These are phyloP conservation scores for Ciconia nigra DNA, from an alignment of 2,797 vertebrate genomes.

Conservation along the genomic window DNA sequence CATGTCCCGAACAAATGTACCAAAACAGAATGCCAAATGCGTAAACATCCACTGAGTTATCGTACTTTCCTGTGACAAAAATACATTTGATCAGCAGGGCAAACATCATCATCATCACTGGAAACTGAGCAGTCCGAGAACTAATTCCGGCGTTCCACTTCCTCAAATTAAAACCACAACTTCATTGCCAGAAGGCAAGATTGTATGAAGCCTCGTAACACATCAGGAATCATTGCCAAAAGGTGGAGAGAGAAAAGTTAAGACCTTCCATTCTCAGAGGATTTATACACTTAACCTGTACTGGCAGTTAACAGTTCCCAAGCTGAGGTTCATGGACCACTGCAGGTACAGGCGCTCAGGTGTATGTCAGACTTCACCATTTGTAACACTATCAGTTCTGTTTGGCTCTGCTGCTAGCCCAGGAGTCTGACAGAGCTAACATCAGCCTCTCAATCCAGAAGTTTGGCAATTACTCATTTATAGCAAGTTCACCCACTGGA, in stretches of 20 bases:
- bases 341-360: not conserved
- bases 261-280: not conserved
- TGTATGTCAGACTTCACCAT: not conserved
- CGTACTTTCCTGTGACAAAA: conserved; percentile 88
- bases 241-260: not conserved
- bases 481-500: not conserved
- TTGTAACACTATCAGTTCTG: not conserved
- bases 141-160: not conserved
- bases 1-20: conserved; percentile 95
- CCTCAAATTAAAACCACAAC: not conserved
- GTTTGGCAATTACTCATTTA: not conserved
- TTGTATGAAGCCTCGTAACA: not conserved
- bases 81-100: not conserved
- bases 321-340: not conserved
- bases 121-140: not conserved
- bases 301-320: not conserved
- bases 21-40: conserved; percentile 99
- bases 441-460: not conserved
- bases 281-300: not conserved
- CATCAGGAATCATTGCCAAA: not conserved
- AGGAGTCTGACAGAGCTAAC: not conserved
- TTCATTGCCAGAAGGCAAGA: not conserved
- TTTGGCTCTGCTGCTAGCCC: not conserved
- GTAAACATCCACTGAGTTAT: conserved; percentile 97
- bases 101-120: not conserved